Conservation (phyloP, 2,797 vertebrate species). For the Philypnodon macrostomus region DNA sequence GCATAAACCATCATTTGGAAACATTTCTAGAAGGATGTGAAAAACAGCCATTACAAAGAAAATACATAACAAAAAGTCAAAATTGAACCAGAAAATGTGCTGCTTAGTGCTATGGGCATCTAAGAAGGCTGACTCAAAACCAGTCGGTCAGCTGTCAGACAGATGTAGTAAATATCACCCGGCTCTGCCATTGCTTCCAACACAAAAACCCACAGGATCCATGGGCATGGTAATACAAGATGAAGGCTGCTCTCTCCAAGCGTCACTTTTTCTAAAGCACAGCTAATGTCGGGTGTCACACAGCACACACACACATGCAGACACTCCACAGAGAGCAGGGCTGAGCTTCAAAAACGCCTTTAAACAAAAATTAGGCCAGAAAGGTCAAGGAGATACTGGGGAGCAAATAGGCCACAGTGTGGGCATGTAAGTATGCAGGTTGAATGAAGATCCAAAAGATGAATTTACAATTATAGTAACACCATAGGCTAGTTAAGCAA, state of each 20-base stretch:
- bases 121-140: slow-evolving; percentile 57
- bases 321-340: background rate
- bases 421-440: background rate
- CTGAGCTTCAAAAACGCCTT: slow-evolving; percentile 21
- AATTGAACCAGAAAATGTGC: slow-evolving; percentile 33
- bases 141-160: slow-evolving; percentile 68
- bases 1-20: background rate
- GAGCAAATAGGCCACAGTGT: background rate
- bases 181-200: slow-evolving; percentile 43
- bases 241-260: slow-evolving; percentile 58
- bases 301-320: slow-evolving; percentile 23
- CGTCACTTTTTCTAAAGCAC: slow-evolving; percentile 50
- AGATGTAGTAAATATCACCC: slow-evolving; percentile 59
- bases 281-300: slow-evolving; percentile 52
- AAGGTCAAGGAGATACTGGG: slow-evolving; percentile 19
- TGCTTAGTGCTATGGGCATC: slow-evolving; percentile 27
- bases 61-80: slow-evolving; percentile 7
- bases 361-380: slow-evolving; percentile 15
- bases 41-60: slow-evolving; percentile 3
- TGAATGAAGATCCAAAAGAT: background rate
- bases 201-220: slow-evolving; percentile 60
- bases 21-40: background rate
- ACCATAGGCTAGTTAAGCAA: too few relatives aligned
- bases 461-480: too few relatives aligned
- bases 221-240: slow-evolving; percentile 62